Percentiles rank a stretch among this genome's conserved stretches.
phyloP scores from a whole-genome alignment of 2,113 vertebrate genomes.

The Chaetops frenatus region DNA sequence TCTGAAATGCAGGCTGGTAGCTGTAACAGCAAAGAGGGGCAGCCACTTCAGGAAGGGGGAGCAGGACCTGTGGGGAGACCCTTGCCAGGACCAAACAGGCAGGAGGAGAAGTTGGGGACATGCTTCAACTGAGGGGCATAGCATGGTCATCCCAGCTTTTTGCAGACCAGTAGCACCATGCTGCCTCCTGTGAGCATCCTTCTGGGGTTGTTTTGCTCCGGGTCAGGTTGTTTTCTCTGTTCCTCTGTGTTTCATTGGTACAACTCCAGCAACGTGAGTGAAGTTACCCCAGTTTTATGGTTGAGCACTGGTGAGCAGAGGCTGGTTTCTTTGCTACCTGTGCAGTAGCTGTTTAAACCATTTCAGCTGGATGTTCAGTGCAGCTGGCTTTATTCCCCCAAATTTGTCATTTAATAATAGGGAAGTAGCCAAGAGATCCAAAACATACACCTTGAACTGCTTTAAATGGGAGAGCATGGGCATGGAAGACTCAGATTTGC shows the following conservation, averaged over 20 bases:
- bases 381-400: not conserved
- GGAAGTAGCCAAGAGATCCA: not conserved
- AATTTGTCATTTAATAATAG: not conserved
- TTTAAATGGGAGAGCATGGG: not conserved
- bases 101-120: not conserved
- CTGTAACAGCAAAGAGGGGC: not conserved
- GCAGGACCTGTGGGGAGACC: not conserved
- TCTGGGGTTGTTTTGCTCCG: not conserved
- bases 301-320: not conserved
- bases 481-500: not conserved
- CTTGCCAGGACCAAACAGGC: rapidly evolving
- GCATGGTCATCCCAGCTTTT: not conserved
- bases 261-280: rapidly evolving
- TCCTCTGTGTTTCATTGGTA: not conserved
- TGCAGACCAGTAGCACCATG: not conserved
- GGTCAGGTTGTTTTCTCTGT: not conserved
- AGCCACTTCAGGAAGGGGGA: not conserved
- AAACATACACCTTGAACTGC: not conserved
- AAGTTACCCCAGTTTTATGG: not conserved
- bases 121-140: not conserved
- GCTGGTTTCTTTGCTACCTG: not conserved
- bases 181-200: not conserved
- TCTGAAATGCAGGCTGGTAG: not conserved
- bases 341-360: not conserved
- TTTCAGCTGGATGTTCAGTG: not conserved